phyloP scores from a whole-genome alignment of 2,797 vertebrate species.

The Schizopygopsis malacanthus region DNA sequence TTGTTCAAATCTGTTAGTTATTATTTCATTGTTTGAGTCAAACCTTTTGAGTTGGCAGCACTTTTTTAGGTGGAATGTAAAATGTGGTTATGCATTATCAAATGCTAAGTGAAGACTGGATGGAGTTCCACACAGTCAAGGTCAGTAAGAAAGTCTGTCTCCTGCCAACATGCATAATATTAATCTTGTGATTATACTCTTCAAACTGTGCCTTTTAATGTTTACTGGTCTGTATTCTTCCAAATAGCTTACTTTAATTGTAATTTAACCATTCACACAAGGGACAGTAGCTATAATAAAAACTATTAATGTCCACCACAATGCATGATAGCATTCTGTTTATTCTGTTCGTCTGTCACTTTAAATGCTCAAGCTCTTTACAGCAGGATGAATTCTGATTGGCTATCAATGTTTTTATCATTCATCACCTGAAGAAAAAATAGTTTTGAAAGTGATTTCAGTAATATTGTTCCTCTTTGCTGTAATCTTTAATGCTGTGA shows the following conservation, averaged over 20 bases:
- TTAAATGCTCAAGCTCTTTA: background rate
- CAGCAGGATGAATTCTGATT: background rate
- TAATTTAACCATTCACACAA: background rate
- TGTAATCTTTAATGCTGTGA: background rate
- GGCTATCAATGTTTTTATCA: no score
- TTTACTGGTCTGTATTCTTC: background rate
- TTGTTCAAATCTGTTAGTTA: background rate
- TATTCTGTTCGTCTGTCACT: background rate
- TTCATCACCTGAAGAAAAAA: no score
- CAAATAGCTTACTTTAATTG: background rate
- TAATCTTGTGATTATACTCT: background rate
- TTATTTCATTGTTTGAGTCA: background rate
- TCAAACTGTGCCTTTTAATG: constrained; percentile 5
- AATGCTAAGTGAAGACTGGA: background rate
- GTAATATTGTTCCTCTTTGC: background rate
- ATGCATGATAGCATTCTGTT: background rate
- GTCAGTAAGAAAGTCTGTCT: background rate
- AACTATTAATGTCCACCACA: background rate
- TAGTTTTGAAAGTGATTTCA: background rate
- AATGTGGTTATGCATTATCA: background rate
- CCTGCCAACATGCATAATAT: background rate
- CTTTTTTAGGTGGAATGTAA: background rate
- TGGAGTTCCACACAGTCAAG: background rate
- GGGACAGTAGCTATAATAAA: background rate
- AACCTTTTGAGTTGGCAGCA: constrained; percentile 8